Evolutionary conservation across 2,113 vertebrate genomes (phyloP), one percentile per base, ranked within the genome.

Genomic region (Ptilorrhoa leucosticta): DNA sequence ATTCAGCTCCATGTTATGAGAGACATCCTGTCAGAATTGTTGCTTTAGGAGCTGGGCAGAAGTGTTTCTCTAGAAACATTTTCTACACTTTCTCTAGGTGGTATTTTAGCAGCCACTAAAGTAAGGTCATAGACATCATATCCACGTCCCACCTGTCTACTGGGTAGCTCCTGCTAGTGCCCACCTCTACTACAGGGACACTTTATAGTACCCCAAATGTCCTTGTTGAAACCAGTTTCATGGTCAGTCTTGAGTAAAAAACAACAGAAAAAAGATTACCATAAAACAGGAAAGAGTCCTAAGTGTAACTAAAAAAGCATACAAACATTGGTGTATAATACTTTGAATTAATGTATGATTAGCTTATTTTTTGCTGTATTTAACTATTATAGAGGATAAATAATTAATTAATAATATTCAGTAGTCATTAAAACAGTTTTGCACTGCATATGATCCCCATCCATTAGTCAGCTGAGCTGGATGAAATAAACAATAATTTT

Each of bases 301-400:
- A 61, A 86, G 14, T 33, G 22, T 47, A 71, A 82, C 26, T 37
- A 24, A 56, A 81, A 88, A 78, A 45, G 7, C 12, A 51, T 42
- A 64, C 15, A 64, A 66, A 54, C 0, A 0, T n/a, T 15, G 20
- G 9, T 2, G 0, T 54, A 53, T 33, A 77, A 50, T 56, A 84
- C 16, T 79, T 71, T 53, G 10, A 92, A 57, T 65, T 68, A 12
- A 39, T 35, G 4, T 28, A 35, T 15, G 2, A 53, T 79, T 40
- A 53, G 10, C 7, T 75, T 56, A 9, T 56, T 76, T 87, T 85
- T 92, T 76, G 7, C 11, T 56, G 44, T 57, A 54, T 57, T 85
- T 56, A 87, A 66, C 13, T 44, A 64, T 8, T 47, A 33, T 8
- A 75, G 83, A 82, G 2, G 4, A 68, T n/a, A 82, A 89, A 47